Evolutionary conservation across 2,113 vertebrate genomes (phyloP).

Genomic region (Grus americana): DNA sequence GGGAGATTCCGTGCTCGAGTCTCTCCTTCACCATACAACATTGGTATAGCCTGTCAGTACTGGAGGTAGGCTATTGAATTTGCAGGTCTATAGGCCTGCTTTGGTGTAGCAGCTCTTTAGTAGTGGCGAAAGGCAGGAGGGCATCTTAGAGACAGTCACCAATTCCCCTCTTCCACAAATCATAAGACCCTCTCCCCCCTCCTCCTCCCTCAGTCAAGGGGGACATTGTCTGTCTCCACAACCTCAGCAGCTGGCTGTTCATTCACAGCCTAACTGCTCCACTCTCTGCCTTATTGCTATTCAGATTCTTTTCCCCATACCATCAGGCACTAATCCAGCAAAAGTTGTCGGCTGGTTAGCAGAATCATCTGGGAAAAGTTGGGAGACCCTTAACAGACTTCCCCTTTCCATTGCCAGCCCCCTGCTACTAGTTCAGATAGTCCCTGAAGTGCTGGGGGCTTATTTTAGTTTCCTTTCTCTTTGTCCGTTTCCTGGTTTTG

Average conservation of each 20-base stretch:
- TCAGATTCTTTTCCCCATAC: background rate
- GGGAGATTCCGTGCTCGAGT: background rate
- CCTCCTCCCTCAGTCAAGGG: background rate
- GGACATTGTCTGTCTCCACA: background rate
- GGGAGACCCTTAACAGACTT: constrained; percentile 12
- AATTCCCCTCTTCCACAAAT: background rate
- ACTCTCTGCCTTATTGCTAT: constrained; percentile 11
- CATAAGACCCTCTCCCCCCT: background rate
- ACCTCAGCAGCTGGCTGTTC: background rate
- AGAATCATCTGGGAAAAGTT: constrained; percentile 37
- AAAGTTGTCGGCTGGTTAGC: background rate
- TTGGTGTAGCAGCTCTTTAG: background rate
- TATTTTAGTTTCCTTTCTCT: background rate
- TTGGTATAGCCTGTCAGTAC: background rate
- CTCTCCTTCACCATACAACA: background rate
- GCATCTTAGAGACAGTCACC: background rate
- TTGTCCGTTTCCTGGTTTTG: background rate
- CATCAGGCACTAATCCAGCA: constrained; percentile 21
- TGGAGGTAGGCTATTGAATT: background rate
- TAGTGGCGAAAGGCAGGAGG: background rate
- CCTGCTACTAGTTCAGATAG: background rate
- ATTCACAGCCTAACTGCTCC: background rate
- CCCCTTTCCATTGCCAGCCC: background rate
- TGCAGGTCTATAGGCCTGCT: background rate
- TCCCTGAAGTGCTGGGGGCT: background rate